These are phyloP conservation scores for Egretta garzetta DNA, from an alignment of 2,113 vertebrate genomes.

Conservation along the genomic window DNA sequence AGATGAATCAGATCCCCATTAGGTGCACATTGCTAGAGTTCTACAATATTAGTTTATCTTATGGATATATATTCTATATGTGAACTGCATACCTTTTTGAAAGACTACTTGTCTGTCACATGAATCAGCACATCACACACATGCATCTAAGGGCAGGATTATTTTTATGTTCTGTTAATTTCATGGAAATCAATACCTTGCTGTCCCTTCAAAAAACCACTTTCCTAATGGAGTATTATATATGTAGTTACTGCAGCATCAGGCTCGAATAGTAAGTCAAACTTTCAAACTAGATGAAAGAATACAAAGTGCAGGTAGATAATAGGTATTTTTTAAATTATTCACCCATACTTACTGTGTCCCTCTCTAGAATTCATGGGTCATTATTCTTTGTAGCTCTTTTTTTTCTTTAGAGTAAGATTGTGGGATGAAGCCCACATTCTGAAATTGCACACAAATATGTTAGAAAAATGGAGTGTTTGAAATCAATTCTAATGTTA, in stretches of 20 bases:
- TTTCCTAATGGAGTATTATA: background rate
- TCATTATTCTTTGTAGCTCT: conserved; percentile 67
- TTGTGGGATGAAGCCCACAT: conserved; percentile 47
- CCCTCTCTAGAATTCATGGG: conserved; percentile 43
- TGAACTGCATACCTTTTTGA: background rate
- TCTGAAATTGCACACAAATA: conserved; percentile 66
- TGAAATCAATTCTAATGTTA: conserved; percentile 79
- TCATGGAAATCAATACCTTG: background rate
- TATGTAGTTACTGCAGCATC: background rate
- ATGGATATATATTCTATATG: background rate
- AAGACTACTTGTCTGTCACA: background rate
- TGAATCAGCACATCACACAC: background rate
- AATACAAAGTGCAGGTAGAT: background rate
- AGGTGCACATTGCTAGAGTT: background rate
- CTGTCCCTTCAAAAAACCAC: background rate
- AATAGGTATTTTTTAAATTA: background rate
- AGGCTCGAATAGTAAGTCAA: background rate
- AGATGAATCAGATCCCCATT: background rate
- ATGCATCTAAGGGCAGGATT: background rate
- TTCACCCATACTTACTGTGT: conserved; percentile 15
- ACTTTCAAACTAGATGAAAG: conserved; percentile 24
- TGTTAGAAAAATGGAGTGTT: conserved; percentile 73
- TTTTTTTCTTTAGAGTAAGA: conserved; percentile 54
- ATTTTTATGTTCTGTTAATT: background rate
- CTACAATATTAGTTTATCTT: background rate